These are phyloP conservation scores for Tringa solitaria DNA, from an alignment of 2,113 vertebrate genomes.

Conservation along the genomic window DNA sequence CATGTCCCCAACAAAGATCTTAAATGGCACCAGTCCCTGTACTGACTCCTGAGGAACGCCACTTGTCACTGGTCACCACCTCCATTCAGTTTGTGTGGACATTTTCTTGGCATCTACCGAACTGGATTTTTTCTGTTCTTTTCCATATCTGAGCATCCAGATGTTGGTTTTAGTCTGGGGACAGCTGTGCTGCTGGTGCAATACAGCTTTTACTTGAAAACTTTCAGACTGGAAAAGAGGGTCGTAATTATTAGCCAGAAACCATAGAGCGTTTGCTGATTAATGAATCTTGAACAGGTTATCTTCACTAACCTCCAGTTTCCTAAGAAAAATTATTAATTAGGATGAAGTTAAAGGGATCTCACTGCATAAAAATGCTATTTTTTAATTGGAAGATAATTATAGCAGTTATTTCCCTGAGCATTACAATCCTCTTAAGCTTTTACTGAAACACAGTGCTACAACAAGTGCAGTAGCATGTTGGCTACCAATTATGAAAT, in stretches of 20 bases:
- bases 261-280: background rate
- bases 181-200: background rate
- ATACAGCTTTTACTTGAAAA: background rate
- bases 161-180: background rate
- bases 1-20: background rate
- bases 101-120: background rate
- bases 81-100: background rate
- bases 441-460: background rate
- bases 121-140: background rate
- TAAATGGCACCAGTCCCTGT: no score
- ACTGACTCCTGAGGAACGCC: background rate
- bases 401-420: background rate
- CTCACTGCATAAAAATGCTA: background rate
- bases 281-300: background rate
- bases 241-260: background rate
- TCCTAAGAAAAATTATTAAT: background rate
- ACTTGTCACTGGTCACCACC: background rate
- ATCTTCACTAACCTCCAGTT: background rate
- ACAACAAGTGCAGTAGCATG: background rate
- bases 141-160: background rate
- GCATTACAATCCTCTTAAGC: background rate
- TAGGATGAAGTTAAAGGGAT: background rate
- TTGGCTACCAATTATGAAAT: background rate
- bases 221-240: background rate
- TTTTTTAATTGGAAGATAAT: background rate